phyloP scores from a whole-genome alignment of 2,888 invertebrate species.

The Leucoptera coffeella region DNA sequence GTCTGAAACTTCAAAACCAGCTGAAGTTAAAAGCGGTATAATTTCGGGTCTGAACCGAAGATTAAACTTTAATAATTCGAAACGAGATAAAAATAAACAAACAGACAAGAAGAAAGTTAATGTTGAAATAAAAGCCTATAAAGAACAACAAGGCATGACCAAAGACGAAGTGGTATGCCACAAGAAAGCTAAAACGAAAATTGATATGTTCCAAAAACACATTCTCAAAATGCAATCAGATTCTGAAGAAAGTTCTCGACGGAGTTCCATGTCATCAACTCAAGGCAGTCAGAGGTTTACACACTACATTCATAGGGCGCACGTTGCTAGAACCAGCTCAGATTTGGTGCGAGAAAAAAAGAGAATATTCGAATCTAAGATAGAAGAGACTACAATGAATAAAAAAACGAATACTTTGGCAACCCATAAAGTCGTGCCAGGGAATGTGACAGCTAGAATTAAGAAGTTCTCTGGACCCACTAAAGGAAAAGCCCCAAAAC shows the following conservation, averaged over 20 bases:
- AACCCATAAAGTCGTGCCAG: constrained; percentile 18
- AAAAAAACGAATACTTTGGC: constrained; percentile 13
- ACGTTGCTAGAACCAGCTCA: constrained; percentile 4
- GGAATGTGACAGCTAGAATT: constrained; percentile 41
- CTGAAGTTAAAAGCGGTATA: constrained; percentile 17
- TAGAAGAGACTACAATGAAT: constrained; percentile 16
- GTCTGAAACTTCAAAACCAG: constrained; percentile 9
- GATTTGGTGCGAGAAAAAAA: constrained; percentile 24
- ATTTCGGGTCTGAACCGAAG: constrained; percentile 31
- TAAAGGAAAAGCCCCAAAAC: constrained; percentile 13
- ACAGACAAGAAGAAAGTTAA: constrained; percentile 22
- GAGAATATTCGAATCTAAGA: constrained; percentile 25
- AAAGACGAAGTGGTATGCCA: constrained; percentile 35
- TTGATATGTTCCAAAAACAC: constrained; percentile 45
- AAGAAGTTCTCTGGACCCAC: constrained; percentile 26
- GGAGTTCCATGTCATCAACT: constrained; percentile 27
- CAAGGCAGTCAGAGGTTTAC: constrained; percentile 14
- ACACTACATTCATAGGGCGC: constrained; percentile 3
- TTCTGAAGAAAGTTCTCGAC: constrained; percentile 26
- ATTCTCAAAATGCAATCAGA: constrained; percentile 32
- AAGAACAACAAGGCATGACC: constrained; percentile 25
- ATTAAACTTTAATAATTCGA: constrained; percentile 30
- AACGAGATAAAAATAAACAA: constrained; percentile 18
- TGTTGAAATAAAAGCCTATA: constrained; percentile 36
- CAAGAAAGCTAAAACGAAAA: constrained; percentile 37